These are phyloP conservation scores for Temnothorax longispinosus DNA, from an alignment of 1,140 invertebrate species.

Conservation along the genomic window DNA sequence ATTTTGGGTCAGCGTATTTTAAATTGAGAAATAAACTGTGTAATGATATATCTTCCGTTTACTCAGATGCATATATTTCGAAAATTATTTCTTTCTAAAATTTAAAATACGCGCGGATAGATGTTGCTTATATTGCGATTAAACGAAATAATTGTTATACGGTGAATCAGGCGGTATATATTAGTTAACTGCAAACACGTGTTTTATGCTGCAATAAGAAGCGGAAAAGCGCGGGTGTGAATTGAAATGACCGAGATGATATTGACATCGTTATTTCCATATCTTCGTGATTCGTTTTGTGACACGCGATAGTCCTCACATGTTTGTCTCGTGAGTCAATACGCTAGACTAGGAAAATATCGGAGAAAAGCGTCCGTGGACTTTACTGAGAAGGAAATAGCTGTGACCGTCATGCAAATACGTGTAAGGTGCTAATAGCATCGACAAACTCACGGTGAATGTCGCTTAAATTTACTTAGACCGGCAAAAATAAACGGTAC, in stretches of 20 bases:
- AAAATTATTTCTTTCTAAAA: background rate
- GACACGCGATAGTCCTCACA: background rate
- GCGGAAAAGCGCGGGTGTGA: background rate
- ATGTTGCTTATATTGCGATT: background rate
- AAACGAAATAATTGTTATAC: background rate
- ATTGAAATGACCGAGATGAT: background rate
- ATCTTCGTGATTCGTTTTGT: background rate
- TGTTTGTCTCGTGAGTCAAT: conserved; percentile 26
- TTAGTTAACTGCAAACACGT: background rate
- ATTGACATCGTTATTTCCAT: conserved; percentile 44
- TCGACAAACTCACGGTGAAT: conserved; percentile 7
- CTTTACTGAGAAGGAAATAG: conserved; percentile 1
- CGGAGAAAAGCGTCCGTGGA: background rate
- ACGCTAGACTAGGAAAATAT: background rate
- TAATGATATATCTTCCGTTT: background rate
- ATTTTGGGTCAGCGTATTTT: background rate
- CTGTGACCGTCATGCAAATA: conserved; percentile 31
- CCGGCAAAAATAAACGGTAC: background rate
- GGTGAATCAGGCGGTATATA: background rate
- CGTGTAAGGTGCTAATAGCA: conserved; percentile 24
- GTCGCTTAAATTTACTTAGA: conserved; percentile 32
- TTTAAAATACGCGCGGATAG: no score
- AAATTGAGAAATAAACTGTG: background rate
- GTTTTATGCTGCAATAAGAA: background rate
- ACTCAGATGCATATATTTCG: background rate